These are phyloP conservation scores for Prolemur simus DNA, from an alignment of 2,113 vertebrate species.

Conservation along the genomic window DNA sequence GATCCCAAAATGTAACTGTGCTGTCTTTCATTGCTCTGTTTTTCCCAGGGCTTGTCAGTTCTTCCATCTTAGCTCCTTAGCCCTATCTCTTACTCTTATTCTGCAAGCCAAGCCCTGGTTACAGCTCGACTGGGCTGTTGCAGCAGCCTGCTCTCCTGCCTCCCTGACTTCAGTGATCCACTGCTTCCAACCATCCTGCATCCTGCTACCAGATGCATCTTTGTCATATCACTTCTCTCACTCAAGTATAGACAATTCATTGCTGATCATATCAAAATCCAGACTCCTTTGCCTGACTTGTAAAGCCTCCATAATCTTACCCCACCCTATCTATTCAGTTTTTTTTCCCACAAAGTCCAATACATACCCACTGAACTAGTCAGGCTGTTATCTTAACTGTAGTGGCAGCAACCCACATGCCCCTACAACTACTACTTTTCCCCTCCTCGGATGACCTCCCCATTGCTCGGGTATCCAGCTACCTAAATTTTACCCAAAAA, in stretches of 20 bases:
- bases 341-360: constrained; percentile 30
- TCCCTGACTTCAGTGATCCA: neutral
- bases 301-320: constrained; percentile 22
- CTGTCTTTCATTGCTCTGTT: neutral
- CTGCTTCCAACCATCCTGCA: neutral
- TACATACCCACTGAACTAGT: neutral
- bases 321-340: constrained; percentile 33
- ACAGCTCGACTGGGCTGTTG: neutral
- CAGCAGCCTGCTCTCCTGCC: neutral
- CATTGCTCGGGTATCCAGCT: neutral
- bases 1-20: neutral
- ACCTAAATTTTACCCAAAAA: neutral
- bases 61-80: neutral
- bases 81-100: neutral
- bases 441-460: neutral
- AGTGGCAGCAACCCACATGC: neutral
- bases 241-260: neutral
- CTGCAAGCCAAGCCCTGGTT: neutral
- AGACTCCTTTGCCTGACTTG: neutral
- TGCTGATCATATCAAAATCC: constrained; percentile 9
- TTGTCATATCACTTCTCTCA: neutral
- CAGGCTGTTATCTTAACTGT: neutral
- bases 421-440: neutral
- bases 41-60: neutral
- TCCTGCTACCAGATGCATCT: neutral